phyloP scores from a whole-genome alignment of 2,888 invertebrate species.

The Sinotaia quadrata region DNA sequence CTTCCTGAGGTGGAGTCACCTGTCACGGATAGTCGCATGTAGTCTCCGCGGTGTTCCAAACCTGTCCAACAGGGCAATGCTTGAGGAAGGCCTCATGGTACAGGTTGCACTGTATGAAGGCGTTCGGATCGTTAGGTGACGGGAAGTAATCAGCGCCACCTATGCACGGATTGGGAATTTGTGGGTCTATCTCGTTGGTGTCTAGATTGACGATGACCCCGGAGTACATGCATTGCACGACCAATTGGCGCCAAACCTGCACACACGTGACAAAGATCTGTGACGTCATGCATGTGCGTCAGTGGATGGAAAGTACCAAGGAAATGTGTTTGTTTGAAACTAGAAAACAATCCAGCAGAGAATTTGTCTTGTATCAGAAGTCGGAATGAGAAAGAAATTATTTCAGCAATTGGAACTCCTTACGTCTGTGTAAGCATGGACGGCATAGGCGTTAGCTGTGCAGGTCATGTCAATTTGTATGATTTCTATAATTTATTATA shows the following conservation, averaged over 20 bases:
- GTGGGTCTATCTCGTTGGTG: conserved; percentile 18
- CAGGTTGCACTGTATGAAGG: conserved; percentile 47
- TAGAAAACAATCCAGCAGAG: no score
- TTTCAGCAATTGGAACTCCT: no score
- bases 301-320: no score
- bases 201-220: conserved; percentile 14
- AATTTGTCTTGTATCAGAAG: no score
- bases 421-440: no score
- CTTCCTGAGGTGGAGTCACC: no score
- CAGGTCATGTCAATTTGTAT: no score
- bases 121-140: conserved; percentile 25
- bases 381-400: no score
- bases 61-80: conserved; percentile 37
- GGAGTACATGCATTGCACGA: conserved; percentile 4
- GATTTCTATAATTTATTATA: no score
- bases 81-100: conserved; percentile 41
- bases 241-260: conserved; percentile 20
- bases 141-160: conserved; percentile 24
- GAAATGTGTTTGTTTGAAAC: no score
- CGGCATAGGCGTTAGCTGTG: no score
- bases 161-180: conserved; percentile 32
- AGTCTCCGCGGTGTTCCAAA: conserved; percentile 32
- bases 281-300: no score
- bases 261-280: background rate
- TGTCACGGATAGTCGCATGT: conserved; percentile 7